These are phyloP conservation scores for Peromyscus melanophrys DNA, from an alignment of 2,797 vertebrate species.

Conservation along the genomic window DNA sequence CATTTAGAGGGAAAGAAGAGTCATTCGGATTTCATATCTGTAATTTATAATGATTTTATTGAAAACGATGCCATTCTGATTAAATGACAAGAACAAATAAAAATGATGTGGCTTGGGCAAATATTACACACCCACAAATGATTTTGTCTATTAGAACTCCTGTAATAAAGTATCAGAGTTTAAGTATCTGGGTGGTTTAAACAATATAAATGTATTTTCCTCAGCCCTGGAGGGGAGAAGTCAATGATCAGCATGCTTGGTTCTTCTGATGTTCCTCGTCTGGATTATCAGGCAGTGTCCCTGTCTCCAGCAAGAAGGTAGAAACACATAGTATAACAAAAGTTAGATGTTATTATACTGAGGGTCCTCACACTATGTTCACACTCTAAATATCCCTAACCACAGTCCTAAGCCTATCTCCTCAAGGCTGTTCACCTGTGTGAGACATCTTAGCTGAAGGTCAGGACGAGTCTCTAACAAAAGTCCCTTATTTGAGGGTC, in stretches of 20 bases:
- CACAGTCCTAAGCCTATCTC: neutral
- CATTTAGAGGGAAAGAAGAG: accelerated
- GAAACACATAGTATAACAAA: neutral
- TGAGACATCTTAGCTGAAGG: neutral
- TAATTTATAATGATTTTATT: neutral
- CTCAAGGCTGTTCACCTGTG: neutral
- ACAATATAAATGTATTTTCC: neutral
- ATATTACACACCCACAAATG: neutral
- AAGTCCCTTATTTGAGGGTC: neutral
- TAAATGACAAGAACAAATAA: constrained; percentile 50
- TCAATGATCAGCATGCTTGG: neutral
- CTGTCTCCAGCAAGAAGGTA: neutral
- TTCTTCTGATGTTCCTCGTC: neutral
- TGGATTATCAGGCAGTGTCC: neutral
- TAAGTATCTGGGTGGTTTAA: neutral
- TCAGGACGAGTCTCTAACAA: neutral
- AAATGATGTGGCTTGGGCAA: neutral
- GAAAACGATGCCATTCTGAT: constrained; percentile 2
- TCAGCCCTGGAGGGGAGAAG: neutral
- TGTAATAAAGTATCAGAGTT: neutral
- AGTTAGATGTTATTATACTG: neutral
- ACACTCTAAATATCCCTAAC: neutral
- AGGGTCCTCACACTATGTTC: neutral
- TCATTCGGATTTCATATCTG: neutral
- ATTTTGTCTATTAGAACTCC: neutral